These are phyloP conservation scores for Mormoops blainvillei DNA, from an alignment of 2,113 vertebrate genomes.

Conservation along the genomic window DNA sequence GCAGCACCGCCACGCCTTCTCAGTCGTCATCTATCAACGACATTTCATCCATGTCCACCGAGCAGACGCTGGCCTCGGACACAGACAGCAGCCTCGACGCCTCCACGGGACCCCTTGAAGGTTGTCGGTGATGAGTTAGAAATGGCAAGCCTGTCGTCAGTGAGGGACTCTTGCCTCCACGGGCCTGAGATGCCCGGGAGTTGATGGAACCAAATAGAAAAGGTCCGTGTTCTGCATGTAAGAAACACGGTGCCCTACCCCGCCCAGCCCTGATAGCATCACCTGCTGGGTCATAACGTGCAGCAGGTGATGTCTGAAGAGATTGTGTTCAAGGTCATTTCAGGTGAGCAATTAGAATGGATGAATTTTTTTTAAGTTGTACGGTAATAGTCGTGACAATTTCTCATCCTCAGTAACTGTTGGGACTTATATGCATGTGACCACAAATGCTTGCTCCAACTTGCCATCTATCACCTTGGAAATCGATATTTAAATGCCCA, in stretches of 20 bases:
- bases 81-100: slow-evolving; percentile 98
- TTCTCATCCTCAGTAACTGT: slow-evolving; percentile 69
- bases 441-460: slow-evolving; percentile 73
- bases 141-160: slow-evolving; percentile 62
- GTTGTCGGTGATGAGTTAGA: slow-evolving; percentile 86
- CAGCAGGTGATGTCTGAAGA: slow-evolving; percentile 77
- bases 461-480: slow-evolving; percentile 58
- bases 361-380: slow-evolving; percentile 48
- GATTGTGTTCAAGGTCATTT: slow-evolving; percentile 80
- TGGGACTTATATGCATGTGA: slow-evolving; percentile 71
- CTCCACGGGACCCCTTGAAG: slow-evolving; percentile 91
- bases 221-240: slow-evolving; percentile 86
- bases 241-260: slow-evolving; percentile 81
- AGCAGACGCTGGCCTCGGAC: slow-evolving; percentile 98
- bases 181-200: slow-evolving; percentile 77
- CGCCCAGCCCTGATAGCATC: slow-evolving; percentile 79
- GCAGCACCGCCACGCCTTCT: slow-evolving; percentile 90
- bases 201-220: slow-evolving; percentile 82
- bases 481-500: slow-evolving; percentile 68
- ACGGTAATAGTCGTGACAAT: slow-evolving; percentile 51
- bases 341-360: slow-evolving; percentile 84
- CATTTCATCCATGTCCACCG: slow-evolving; percentile 99
- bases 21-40: slow-evolving; percentile 98
- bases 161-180: slow-evolving; percentile 73
- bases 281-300: slow-evolving; percentile 78